Base-by-base conservation (phyloP, 2,888 invertebrate species). In the Folsomia manolachei region DNA sequence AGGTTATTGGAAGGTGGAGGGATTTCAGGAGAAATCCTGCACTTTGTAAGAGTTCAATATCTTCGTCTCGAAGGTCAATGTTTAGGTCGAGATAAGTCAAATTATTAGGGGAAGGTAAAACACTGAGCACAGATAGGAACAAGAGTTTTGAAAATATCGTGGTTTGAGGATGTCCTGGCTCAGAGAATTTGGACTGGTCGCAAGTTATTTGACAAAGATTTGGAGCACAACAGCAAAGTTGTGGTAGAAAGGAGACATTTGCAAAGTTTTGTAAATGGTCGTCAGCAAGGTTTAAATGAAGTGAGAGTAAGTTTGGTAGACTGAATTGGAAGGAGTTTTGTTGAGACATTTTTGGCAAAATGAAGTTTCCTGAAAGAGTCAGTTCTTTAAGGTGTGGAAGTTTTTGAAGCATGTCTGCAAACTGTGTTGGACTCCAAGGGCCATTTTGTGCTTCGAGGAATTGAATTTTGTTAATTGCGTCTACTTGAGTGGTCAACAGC, bases 141-240 rank as follows among this genome's bases (percentile, higher is more conserved):
- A 73, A 26, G n/a, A 73, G 63, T 21, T 66, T 73, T 18, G 73
- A 73, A 70, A 73, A 73, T 14, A 73, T 70, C 25, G 73, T 73
- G 7, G 70, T 73, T 26, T 69, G 70, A 14, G 72, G 70, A 53
- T 61, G 26, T 24, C 68, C 63, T 21, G 64, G 63, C 60, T 70
- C 26, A 26, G 70, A 21, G 63, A 73, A 70, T 1, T 39, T 9
- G n/a, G 62, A 66, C 7, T 60, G 62, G n/a, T 66, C 68, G 24
- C 73, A 71, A 18, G 27, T 25, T 9, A 75, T 64, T n/a, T 61
- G 62, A 24, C 71, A 25, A 21, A 75, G 62, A 18, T 73, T 75
- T 18, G 75, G 75, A 1, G 73, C 71, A 26, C 71, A 56, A 1
- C 60, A 27, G 26, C 71, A 70, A 7, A 73, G 26, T 27, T 75